A percentile compares a stretch with the other conserved stretches of the same genome.
Evolutionary conservation across 2,888 invertebrate genomes (phyloP).

Genomic region (Aromia moschata): DNA sequence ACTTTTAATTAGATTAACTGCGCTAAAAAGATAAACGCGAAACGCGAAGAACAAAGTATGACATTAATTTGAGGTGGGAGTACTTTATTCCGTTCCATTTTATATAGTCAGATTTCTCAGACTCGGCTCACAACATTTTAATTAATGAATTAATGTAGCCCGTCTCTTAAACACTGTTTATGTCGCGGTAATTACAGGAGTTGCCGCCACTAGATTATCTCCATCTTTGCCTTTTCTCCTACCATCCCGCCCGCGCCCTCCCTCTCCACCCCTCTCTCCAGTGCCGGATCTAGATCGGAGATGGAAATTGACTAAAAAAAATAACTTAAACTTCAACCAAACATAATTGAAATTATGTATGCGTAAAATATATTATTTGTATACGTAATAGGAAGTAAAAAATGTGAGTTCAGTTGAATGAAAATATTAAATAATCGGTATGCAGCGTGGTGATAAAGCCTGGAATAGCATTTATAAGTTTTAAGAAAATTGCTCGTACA

Average conservation of each 20-base stretch:
- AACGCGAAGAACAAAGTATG: conserved; percentile 29
- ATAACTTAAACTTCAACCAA: too few relatives aligned
- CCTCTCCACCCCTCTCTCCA: conserved; percentile 7
- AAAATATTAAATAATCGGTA: too few relatives aligned
- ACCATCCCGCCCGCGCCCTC: conserved; percentile 2
- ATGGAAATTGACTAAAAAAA: too few relatives aligned
- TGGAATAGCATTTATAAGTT: too few relatives aligned
- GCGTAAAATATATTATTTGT: too few relatives aligned
- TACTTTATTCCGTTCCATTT: conserved; percentile 26
- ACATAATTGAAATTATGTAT: too few relatives aligned
- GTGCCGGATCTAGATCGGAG: too few relatives aligned
- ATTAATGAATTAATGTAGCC: conserved; percentile 65
- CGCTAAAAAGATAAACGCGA: conserved; percentile 28
- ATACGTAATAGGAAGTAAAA: too few relatives aligned
- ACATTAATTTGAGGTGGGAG: conserved; percentile 28
- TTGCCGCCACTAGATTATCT: conserved; percentile 59
- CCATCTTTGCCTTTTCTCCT: conserved; percentile 20
- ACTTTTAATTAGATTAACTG: conserved; percentile 27
- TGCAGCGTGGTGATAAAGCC: too few relatives aligned
- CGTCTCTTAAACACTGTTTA: conserved; percentile 65
- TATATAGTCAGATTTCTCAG: conserved; percentile 36
- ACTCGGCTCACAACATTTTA: conserved; percentile 58
- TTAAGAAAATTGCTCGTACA: too few relatives aligned
- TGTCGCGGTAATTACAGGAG: conserved; percentile 64
- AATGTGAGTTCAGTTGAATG: too few relatives aligned